These are phyloP conservation scores for Gymnothorax reevesii DNA, from an alignment of 2,797 vertebrate genomes.

Conservation along the genomic window DNA sequence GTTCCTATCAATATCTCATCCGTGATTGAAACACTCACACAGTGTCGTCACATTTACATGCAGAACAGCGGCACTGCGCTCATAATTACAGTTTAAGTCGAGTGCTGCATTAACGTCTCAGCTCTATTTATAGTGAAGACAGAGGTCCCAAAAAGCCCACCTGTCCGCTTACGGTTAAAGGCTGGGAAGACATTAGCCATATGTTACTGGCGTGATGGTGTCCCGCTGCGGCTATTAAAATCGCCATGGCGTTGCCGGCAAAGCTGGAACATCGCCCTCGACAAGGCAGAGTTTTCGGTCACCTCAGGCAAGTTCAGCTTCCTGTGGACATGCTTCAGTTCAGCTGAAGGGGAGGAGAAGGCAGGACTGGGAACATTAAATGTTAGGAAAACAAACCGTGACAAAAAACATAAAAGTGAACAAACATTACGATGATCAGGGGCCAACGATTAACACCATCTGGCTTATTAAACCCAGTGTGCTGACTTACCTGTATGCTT, in stretches of 20 bases:
- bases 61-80: background rate
- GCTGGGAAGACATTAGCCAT: slow-evolving; percentile 54
- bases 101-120: background rate
- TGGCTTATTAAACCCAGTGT: slow-evolving; percentile 99
- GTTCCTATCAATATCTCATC: background rate
- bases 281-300: slow-evolving; percentile 39
- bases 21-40: background rate
- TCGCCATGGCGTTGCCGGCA: slow-evolving; percentile 53
- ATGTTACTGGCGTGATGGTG: slow-evolving; percentile 36
- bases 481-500: slow-evolving; percentile 75
- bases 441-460: slow-evolving; percentile 94
- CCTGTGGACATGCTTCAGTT: slow-evolving; percentile 63
- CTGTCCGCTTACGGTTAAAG: slow-evolving; percentile 1
- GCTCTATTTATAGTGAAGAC: background rate
- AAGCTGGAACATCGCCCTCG: slow-evolving; percentile 47
- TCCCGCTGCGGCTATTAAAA: slow-evolving; percentile 56
- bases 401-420: slow-evolving; percentile 92
- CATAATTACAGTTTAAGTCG: background rate
- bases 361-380: slow-evolving; percentile 74
- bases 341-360: slow-evolving; percentile 64
- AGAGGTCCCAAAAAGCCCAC: background rate
- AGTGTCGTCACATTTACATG: background rate
- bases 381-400: slow-evolving; percentile 91
- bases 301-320: slow-evolving; percentile 62
- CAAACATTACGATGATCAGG: slow-evolving; percentile 96